These are phyloP conservation scores for Grallaria varia DNA, from an alignment of 2,113 vertebrate genomes.

Conservation along the genomic window DNA sequence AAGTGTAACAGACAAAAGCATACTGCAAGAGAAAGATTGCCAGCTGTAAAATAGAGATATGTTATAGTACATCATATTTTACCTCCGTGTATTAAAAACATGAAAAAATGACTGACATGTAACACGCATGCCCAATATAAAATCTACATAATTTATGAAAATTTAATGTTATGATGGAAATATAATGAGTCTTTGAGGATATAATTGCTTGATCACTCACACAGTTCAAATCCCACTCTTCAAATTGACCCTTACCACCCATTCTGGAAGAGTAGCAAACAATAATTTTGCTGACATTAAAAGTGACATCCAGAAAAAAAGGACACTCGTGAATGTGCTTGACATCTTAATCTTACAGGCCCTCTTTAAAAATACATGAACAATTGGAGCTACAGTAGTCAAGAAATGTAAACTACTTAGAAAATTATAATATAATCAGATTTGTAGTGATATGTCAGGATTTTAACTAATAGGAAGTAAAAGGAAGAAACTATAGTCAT, in stretches of 20 bases:
- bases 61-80: not conserved
- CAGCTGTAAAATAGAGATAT: not conserved
- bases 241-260: not conserved
- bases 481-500: not conserved
- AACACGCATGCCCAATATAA: not conserved
- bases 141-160: slow-evolving; percentile 32
- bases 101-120: not conserved
- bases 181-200: slow-evolving; percentile 4
- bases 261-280: slow-evolving; percentile 15
- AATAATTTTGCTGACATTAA: slow-evolving; percentile 37
- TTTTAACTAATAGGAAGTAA: not conserved
- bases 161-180: not conserved
- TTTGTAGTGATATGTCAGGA: not conserved
- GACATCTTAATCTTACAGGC: not conserved
- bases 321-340: not conserved
- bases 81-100: not conserved
- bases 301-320: not conserved
- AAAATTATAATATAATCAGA: not conserved
- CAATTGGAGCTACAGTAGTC: not conserved
- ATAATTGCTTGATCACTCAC: slow-evolving; percentile 22
- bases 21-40: not conserved
- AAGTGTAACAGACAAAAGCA: not conserved
- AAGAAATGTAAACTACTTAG: not conserved
- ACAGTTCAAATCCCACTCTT: not conserved
- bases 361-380: not conserved